These are phyloP conservation scores for Magallana angulata DNA, from an alignment of 1,140 invertebrate genomes.

Conservation along the genomic window DNA sequence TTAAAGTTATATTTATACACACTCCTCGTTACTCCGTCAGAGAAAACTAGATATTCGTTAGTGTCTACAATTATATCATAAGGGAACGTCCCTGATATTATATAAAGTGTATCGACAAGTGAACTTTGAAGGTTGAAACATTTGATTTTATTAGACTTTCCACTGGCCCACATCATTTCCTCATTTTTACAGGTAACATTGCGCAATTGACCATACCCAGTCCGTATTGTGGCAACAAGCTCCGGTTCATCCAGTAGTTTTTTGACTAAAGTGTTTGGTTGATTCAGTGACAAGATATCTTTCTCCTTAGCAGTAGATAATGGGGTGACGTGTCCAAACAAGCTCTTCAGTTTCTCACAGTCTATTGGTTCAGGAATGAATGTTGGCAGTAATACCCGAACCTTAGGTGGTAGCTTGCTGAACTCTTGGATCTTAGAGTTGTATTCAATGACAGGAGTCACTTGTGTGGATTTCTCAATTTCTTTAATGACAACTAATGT, in stretches of 20 bases:
- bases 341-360: neutral
- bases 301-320: neutral
- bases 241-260: neutral
- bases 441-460: neutral
- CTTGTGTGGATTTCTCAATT: neutral
- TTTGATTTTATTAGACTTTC: neutral
- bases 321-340: neutral
- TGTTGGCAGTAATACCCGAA: neutral
- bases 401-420: neutral
- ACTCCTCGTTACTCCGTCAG: neutral
- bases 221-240: neutral
- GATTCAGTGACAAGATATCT: neutral
- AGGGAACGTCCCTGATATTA: neutral
- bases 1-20: no score
- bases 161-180: neutral
- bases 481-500: neutral
- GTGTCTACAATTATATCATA: neutral
- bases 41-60: neutral
- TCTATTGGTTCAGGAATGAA: neutral
- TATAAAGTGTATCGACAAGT: neutral
- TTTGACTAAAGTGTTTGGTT: neutral
- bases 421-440: neutral
- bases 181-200: neutral
- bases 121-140: neutral
- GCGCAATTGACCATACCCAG: neutral